Percentiles rank a stretch among this genome's conserved stretches.
Evolutionary conservation across 2,113 vertebrate genomes (phyloP).

Genomic region (Laterallus jamaicensis): DNA sequence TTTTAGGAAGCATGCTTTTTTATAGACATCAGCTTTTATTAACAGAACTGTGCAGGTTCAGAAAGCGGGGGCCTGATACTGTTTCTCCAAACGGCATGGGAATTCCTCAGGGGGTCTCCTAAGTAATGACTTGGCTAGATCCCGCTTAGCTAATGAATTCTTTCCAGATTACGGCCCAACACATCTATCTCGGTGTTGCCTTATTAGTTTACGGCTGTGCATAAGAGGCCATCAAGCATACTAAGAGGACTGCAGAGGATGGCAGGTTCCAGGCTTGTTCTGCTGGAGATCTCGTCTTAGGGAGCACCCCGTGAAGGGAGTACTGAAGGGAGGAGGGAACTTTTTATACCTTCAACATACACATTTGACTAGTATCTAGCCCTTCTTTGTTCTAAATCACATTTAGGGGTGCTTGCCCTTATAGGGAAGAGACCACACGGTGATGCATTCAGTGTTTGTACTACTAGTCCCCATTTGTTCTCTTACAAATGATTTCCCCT

Average conservation of each 20-base stretch:
- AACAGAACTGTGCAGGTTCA: not conserved
- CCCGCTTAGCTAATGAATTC: constrained; percentile 31
- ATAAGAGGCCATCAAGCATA: not conserved
- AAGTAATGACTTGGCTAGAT: not conserved
- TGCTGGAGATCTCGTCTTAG: not conserved
- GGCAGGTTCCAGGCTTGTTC: not conserved
- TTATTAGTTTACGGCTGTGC: constrained; percentile 6
- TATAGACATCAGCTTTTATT: not conserved
- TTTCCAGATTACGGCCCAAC: not conserved
- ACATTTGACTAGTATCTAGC: not conserved
- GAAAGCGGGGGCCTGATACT: not conserved
- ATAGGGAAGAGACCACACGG: not conserved
- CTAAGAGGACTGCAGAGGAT: not conserved
- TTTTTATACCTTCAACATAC: not conserved
- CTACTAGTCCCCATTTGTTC: not conserved
- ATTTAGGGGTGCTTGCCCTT: not conserved
- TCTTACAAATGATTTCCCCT: not conserved
- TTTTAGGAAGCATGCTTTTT: not conserved
- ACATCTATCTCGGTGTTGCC: not conserved
- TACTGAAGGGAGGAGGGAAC: not conserved
- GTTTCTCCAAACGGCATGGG: not conserved
- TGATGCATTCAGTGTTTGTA: not conserved
- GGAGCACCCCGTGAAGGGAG: fast-evolving
- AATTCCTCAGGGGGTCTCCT: not conserved
- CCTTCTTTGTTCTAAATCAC: not conserved